Evolutionary conservation across 2,797 vertebrate genomes (phyloP).

Genomic region (Cichlasoma orientale): DNA sequence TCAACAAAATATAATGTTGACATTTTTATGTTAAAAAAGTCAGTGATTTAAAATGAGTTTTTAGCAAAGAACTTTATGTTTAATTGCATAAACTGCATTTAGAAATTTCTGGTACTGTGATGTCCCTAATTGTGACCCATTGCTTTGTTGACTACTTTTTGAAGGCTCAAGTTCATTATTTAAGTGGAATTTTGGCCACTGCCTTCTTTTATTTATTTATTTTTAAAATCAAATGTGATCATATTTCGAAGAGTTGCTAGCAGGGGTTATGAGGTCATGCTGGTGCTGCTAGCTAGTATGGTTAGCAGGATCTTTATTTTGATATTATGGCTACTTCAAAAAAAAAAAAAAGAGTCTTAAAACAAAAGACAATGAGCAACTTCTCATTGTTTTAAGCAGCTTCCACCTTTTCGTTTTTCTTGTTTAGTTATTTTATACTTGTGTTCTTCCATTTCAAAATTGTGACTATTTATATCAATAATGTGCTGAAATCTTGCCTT

Average conservation of each 20-base stretch:
- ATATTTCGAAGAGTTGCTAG: too few species aligned
- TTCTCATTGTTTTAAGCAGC: neutral
- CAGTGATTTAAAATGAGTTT: neutral
- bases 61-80: neutral
- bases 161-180: neutral
- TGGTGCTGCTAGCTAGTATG: neutral
- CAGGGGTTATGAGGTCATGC: neutral
- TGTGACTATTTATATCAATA: neutral
- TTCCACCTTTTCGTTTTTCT: neutral
- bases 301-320: neutral
- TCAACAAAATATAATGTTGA: neutral
- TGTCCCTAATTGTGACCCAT: neutral
- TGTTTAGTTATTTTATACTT: neutral
- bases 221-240: too few species aligned
- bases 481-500: neutral
- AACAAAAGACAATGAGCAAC: neutral
- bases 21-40: neutral
- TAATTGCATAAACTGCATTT: neutral
- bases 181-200: too few species aligned
- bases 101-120: neutral
- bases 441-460: too few species aligned
- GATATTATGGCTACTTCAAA: neutral
- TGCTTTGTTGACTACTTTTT: rapidly evolving
- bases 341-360: neutral
- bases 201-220: too few species aligned